Evolutionary conservation across 2,797 vertebrate genomes (phyloP).

Genomic region (Peromyscus melanophrys): DNA sequence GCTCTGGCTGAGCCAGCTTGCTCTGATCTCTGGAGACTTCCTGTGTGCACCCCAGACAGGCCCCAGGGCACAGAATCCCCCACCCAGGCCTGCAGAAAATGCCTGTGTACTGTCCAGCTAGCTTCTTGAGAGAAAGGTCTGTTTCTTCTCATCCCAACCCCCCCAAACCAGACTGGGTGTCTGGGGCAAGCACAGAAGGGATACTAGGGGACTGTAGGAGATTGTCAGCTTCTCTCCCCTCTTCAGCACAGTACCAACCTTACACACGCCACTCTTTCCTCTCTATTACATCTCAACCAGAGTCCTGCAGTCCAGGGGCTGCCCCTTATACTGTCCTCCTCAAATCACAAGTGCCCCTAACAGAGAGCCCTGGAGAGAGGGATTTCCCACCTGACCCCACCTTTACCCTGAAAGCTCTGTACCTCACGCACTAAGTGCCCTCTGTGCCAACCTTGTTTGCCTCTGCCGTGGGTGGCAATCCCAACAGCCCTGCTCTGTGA

Average conservation of each 20-base stretch:
- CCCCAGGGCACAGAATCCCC: conserved; percentile 18
- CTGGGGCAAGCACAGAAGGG: neutral
- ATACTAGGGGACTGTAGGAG: too few species aligned
- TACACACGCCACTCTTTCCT: neutral
- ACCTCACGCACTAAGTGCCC: accelerated
- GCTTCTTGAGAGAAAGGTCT: conserved; percentile 47
- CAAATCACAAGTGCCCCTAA: too few species aligned
- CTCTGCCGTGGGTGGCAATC: neutral
- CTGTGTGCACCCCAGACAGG: conserved; percentile 41
- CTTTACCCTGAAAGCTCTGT: neutral
- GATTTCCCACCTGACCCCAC: accelerated
- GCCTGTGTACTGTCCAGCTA: neutral
- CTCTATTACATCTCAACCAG: neutral
- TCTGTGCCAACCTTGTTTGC: neutral
- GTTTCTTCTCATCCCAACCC: neutral
- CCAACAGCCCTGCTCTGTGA: neutral
- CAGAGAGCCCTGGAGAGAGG: neutral
- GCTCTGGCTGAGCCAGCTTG: neutral
- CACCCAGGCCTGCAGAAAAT: neutral
- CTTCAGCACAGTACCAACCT: neutral
- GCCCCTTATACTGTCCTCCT: neutral
- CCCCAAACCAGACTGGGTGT: conserved; percentile 4
- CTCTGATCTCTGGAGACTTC: conserved; percentile 55
- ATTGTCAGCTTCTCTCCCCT: neutral
- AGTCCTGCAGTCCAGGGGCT: too few species aligned